Evolutionary conservation across 2,888 invertebrate genomes (phyloP).

Genomic region (Cremastobaeus sp.): DNA sequence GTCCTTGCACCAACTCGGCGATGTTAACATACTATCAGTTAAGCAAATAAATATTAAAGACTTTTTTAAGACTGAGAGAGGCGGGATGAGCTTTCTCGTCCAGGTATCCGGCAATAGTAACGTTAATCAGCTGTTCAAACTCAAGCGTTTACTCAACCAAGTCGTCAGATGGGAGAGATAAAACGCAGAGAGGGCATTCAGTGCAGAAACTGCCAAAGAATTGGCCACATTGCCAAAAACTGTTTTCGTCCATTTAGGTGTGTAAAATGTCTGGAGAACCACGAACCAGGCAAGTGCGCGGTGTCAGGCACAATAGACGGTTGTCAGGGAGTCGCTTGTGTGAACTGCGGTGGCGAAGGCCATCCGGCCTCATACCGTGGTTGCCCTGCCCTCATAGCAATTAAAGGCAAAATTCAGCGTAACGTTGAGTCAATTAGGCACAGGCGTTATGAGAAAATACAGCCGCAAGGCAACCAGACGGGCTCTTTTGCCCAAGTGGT

Average conservation of each 20-base stretch:
- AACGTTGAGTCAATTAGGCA: constrained; percentile 5
- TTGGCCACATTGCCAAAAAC: constrained; percentile 19
- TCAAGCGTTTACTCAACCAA: constrained; percentile 21
- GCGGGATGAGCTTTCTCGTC: background rate
- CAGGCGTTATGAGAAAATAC: background rate
- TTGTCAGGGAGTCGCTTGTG: background rate
- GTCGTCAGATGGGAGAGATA: constrained; percentile 21
- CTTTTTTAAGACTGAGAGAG: background rate
- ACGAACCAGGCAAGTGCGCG: constrained; percentile 1
- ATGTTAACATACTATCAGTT: background rate
- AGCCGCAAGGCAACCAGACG: no score
- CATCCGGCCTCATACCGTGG: constrained; percentile 4
- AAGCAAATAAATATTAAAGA: constrained; percentile 12
- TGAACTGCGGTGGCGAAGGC: background rate
- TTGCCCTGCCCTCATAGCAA: background rate
- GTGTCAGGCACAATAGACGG: background rate
- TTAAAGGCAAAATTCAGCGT: background rate
- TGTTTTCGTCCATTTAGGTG: background rate
- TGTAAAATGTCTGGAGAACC: no score
- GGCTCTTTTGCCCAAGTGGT: no score
- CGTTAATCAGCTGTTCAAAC: background rate
- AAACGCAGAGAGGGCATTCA: background rate
- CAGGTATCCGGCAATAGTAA: background rate
- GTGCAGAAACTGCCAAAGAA: constrained; percentile 26
- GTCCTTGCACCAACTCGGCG: background rate